Percentiles rank a stretch among this genome's conserved stretches.
Conservation (phyloP, 2,113 vertebrate species). For the Stigmatopora argus region DNA sequence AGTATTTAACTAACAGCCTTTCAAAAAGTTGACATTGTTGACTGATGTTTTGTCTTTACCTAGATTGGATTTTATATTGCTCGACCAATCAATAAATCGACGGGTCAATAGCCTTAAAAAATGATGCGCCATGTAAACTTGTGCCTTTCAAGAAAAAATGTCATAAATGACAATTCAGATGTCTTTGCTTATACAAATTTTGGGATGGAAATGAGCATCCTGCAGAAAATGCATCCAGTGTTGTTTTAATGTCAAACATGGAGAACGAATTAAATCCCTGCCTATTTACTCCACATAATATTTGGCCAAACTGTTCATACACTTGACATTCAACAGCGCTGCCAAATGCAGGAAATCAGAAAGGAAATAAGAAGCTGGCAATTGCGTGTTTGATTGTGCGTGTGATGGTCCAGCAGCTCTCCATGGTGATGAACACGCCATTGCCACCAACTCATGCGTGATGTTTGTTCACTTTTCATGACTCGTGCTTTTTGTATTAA, state of each 20-base stretch:
- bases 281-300: conserved; percentile 18
- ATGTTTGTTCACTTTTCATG: conserved; percentile 15
- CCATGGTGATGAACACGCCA: conserved; percentile 46
- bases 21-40: no score
- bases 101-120: no score
- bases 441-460: conserved; percentile 48
- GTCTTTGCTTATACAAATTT: conserved; percentile 32
- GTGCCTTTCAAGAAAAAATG: no score
- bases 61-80: no score
- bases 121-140: no score
- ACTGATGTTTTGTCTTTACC: no score
- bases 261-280: conserved; percentile 27
- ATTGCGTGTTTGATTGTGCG: conserved; percentile 48
- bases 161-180: no score
- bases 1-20: no score
- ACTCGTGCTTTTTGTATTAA: conserved; percentile 33
- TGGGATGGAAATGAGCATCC: conserved; percentile 58
- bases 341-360: conserved; percentile 52
- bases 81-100: no score
- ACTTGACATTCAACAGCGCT: conserved; percentile 20
- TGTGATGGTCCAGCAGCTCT: conserved; percentile 71
- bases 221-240: conserved; percentile 44
- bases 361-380: conserved; percentile 24
- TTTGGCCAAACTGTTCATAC: conserved; percentile 15
- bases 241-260: conserved; percentile 19